Base-by-base conservation (phyloP, 30 jellyfish, hydroid and myxozoan species). In the Sanderia malayensis region DNA sequence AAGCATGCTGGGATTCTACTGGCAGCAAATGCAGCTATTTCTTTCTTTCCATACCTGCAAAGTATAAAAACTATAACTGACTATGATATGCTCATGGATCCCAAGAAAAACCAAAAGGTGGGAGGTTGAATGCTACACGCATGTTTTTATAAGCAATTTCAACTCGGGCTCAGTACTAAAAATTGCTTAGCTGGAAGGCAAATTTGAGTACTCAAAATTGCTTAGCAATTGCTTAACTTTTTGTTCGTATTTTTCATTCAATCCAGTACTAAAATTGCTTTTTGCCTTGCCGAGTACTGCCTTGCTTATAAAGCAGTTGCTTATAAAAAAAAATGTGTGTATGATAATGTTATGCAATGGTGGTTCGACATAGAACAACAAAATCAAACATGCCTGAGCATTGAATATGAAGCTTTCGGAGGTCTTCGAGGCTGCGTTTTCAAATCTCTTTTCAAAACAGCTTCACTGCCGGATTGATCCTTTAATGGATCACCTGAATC, bases 11-110 rank as follows among this genome's bases (percentile, higher is more conserved):
- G 95, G 6, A 85, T 19, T 26, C 91, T 90, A 44, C 96, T 73
- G 44, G 98, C 96, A 46, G 84, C 95, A 79, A 67, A 92, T 13
- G 98, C 98, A 19, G 92, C 82, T 1, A 85, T 72, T 65, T 92
- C 98, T 20, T 95, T 45, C 45, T 68, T 86, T 1, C 96, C 94
- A 67, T 92, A 92, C 85, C 98, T 92, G 33, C 23, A 76, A 32
- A 65, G 26, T 4, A 68, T n/a, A 60, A 76, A 44, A 20, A 61
- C 45, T n/a, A 41, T 6, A 15, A 6, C 15, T 6, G 55, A 8
- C 55, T 6, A 41, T 15, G 11, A 41, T 15, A 6, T 41, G 55
- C 55, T 41, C 15, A 41, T 41, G 8, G 55, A 41, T n/a, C n/a
- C n/a, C 11, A 41, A 41, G 55, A 8, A 41, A 6, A 41, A 41